These are phyloP conservation scores for Diorhabda elongata DNA, from an alignment of 1,140 invertebrate species.

Conservation along the genomic window DNA sequence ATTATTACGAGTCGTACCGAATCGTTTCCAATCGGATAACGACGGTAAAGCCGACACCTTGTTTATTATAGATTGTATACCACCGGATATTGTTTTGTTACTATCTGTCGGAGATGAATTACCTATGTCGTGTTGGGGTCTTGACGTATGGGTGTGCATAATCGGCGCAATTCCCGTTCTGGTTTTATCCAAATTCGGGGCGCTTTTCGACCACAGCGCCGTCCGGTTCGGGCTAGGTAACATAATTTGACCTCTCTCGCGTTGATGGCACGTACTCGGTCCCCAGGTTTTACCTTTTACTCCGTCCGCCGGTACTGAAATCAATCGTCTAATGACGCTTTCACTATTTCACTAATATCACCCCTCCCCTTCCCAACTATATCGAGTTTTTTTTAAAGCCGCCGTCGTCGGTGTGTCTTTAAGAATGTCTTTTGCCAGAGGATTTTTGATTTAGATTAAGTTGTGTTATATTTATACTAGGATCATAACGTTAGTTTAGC, in stretches of 20 bases:
- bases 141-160: slow-evolving; percentile 44
- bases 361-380: too few species aligned
- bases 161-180: slow-evolving; percentile 31
- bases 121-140: slow-evolving; percentile 59
- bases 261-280: slow-evolving; percentile 86
- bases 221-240: slow-evolving; percentile 46
- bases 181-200: slow-evolving; percentile 80
- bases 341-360: too few species aligned
- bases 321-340: too few species aligned
- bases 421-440: too few species aligned
- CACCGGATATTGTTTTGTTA: slow-evolving; percentile 32
- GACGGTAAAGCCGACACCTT: slow-evolving; percentile 38
- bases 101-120: slow-evolving; percentile 41
- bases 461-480: too few species aligned
- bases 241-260: slow-evolving; percentile 72
- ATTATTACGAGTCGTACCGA: slow-evolving; percentile 40
- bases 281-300: slow-evolving; percentile 98
- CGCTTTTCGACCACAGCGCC: slow-evolving; percentile 55
- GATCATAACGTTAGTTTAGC: too few species aligned
- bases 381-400: too few species aligned
- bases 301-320: slow-evolving; percentile 82
- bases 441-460: too few species aligned
- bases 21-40: slow-evolving; percentile 35
- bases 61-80: slow-evolving; percentile 40
- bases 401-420: too few species aligned